A percentile compares a stretch with the other conserved stretches of the same genome.
Evolutionary conservation across 2,113 vertebrate genomes (phyloP).

Genomic region (Mobula birostris): DNA sequence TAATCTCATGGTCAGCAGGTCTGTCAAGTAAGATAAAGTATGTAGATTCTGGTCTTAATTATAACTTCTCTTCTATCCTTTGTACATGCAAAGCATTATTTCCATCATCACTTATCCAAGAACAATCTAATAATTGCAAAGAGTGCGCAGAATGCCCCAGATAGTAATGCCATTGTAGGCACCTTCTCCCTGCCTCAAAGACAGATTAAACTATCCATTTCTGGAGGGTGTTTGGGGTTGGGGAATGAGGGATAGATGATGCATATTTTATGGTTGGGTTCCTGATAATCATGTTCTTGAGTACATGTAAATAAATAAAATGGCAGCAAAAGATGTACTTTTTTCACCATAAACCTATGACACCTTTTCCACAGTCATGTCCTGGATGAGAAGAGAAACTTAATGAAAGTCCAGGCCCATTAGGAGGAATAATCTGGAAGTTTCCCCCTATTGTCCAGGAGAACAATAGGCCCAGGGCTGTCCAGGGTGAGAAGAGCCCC

Average conservation of each 20-base stretch:
- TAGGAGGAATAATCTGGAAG: neutral
- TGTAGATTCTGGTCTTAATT: neutral
- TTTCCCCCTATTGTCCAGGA: too few species aligned
- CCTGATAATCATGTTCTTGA: too few species aligned
- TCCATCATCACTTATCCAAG: too few species aligned
- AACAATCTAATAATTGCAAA: neutral
- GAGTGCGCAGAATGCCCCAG: neutral
- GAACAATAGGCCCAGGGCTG: too few species aligned
- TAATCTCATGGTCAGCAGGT: neutral
- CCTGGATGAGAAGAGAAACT: neutral
- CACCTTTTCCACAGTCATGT: neutral
- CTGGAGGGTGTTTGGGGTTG: too few species aligned
- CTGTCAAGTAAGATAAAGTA: too few species aligned
- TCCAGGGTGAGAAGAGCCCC: too few species aligned
- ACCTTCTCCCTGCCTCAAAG: too few species aligned
- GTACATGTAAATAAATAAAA: too few species aligned
- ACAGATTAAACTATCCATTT: too few species aligned
- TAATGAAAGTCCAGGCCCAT: neutral
- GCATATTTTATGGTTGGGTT: too few species aligned
- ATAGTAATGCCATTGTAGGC: neutral
- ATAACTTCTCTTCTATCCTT: neutral
- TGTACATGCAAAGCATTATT: neutral
- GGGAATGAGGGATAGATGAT: too few species aligned
- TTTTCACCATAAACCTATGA: neutral
- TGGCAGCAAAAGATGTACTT: neutral